Conservation (phyloP, 2,797 vertebrate genomes). For the Paedocypris micromegethes region DNA sequence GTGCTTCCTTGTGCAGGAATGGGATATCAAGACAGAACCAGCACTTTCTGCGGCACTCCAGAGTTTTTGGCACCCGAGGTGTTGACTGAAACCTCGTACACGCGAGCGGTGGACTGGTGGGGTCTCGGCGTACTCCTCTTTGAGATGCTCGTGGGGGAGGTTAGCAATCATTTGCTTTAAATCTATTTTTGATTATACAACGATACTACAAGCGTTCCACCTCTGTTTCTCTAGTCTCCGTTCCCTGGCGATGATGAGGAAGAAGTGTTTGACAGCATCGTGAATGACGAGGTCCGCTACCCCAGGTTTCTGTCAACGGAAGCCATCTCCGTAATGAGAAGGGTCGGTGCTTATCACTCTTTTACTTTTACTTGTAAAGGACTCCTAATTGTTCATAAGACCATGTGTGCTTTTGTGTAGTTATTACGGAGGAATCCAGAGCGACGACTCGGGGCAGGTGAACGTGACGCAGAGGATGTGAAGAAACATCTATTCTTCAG, state of each 20-base stretch:
- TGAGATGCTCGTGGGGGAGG: conserved; percentile 98
- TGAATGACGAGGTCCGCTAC: conserved; percentile 97
- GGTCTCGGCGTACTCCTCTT: conserved; percentile 97
- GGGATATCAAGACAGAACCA: conserved; percentile 95
- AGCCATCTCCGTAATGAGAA: conserved; percentile 97
- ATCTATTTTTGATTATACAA: neutral
- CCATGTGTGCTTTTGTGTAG: conserved; percentile 54
- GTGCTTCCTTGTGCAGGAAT: conserved; percentile 71
- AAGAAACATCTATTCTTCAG: conserved; percentile 97
- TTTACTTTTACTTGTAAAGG: neutral
- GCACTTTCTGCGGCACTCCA: conserved; percentile 95
- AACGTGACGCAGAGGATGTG: conserved; percentile 94
- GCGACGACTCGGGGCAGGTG: conserved; percentile 88
- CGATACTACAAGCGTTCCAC: neutral
- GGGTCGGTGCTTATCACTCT: conserved; percentile 68
- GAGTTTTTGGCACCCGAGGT: conserved; percentile 98
- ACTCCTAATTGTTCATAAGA: neutral
- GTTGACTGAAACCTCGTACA: conserved; percentile 95
- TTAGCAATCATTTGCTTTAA: conserved; percentile 57
- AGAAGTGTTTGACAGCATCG: conserved; percentile 98
- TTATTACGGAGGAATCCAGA: conserved; percentile 93
- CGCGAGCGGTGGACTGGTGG: conserved; percentile 98
- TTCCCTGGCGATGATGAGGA: conserved; percentile 98
- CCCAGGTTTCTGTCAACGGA: conserved; percentile 95
- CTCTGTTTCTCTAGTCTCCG: conserved; percentile 75